Base-by-base conservation (phyloP, 2,888 invertebrate species). In the Agriopis aurantiaria region DNA sequence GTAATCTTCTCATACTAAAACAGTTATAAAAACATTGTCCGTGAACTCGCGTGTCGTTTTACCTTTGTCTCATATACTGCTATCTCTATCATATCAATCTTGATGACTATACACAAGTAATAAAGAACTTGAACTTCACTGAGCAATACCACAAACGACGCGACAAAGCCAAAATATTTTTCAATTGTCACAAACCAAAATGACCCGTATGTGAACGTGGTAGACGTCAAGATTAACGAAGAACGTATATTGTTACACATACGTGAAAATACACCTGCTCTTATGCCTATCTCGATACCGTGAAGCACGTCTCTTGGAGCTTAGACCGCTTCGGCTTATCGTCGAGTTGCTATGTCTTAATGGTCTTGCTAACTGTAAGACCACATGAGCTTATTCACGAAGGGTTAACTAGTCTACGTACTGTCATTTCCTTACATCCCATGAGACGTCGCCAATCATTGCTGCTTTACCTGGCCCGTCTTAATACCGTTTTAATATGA, bases 211-310 rank as follows among this genome's bases (percentile, higher is more conserved):
- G 57, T 3, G 58, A 51, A 12, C 58, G 43, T 9, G 7, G 73
- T 81, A 84, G 72, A 77, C 71, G 64, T 69, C 62, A 62, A 68
- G 68, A 68, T 63, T 65, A 57, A 58, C 56, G 75, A 68, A 75
- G 67, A 71, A 68, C 65, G 75, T 71, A 69, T 74, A 55, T 76
- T 77, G 81, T 80, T 77, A 73, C 80, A 82, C 84, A 86, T 85
- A 87, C 83, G 86, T 90, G 89, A 86, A 88, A 86, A 84, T 85
- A 87, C 90, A 91, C 89, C 89, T 88, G 88, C 81, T 83, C 83
- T 81, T 76, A 82, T 78, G 80, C 81, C 82, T 90, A 91, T 92
- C 92, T 84, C 87, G 92, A 92, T 91, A 86, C 85, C 81, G 89
- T 88, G 88, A 84, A 91, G 90, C 92, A 92, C 91, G 92, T 92